Base-by-base conservation (phyloP, 2,113 vertebrate genomes). In the Camelus dromedarius region DNA sequence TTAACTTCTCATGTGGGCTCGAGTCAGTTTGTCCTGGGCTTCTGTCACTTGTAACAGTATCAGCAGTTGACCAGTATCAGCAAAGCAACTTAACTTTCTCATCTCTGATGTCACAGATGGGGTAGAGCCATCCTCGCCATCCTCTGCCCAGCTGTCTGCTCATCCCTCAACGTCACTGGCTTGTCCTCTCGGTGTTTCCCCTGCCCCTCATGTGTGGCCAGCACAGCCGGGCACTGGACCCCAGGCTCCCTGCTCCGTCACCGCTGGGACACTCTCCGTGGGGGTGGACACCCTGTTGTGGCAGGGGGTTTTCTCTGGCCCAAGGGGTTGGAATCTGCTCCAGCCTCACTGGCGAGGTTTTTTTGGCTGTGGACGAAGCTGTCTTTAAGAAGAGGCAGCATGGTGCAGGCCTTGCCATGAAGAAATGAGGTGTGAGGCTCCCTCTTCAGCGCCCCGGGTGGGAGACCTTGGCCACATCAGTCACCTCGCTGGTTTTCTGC, bases 141-240 rank as follows among this genome's bases (percentile, higher is more conserved):
- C 54, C 38, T 48, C 73, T 66, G n/a, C 56, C 11, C 32, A 46
- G 22, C 38, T 56, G 9, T 52, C 38, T 30, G 56, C n/a, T 48
- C 8, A 8, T 7, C 14, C 8, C 24, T 73, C 12, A 28, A 0
- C 7, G 32, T 5, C n/a, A 46, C 28, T 13, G 4, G 11, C 14
- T 50, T 50, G 62, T 67, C 42, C 73, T 84, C 42, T 19, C 35
- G 3, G 35, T 52, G 42, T 10, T 46, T 54, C 50, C 50, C 19
- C 12, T 46, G 22, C 30, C 18, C 8, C 18, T 50, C 75, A 24
- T 18, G 67, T 28, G 28, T 19, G 28, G 20, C 50, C 30, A 11
- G 0, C 30, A 19, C 20, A 30, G 28, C 56, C 22, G 48, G 20
- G 35, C 30, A 5, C 12, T 9, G 14, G 38, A 30, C 14, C 28